Base-by-base conservation (phyloP, 2,113 vertebrate genomes). In the Archilochus colubris region DNA sequence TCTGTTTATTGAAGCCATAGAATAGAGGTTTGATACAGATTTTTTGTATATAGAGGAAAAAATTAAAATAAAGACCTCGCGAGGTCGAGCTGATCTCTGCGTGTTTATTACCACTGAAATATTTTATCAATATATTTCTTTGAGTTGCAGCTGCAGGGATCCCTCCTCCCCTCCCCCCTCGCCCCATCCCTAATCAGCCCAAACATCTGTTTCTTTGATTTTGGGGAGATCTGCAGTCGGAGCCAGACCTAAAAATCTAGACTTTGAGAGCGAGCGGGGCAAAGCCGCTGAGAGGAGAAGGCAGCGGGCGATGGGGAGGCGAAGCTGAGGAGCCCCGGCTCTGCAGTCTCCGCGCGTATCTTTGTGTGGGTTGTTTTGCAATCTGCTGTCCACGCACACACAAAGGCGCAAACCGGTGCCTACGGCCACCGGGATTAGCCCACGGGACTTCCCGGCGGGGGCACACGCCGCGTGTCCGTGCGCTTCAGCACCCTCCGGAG, bases 21-120 rank as follows among this genome's bases (percentile, higher is more conserved):
- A 99, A 99, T 99, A 98, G 99, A 98, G 98, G 98, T 98, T 99
- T 99, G 98, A 99, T 99, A 99, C 99, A 99, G 99, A 99, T 99
- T 99, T 99, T 99, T 98, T 98, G 98, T 98, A 96, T 96, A 91
- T 93, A 86, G 97, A 97, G 19, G 6, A 10, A 36, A 57, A 43
- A 80, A 55, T 75, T 98, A 97, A 98, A 97, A 97, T 98, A 98
- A 99, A 98, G 98, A 98, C 98, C 98, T 97, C 97, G 97, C 98
- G 98, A 98, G 98, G 98, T 98, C 98, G 98, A 97, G 98, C 97
- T 97, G 98, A 98, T 98, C 98, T 96, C 97, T 97, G 97, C 97
- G 93, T 97, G 95, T 97, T 98, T 93, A 86, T 93, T 93, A 70
- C 88, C 66, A 48, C 85, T 44, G 97, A 97, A 97, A 97, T 97